These are phyloP conservation scores for Chaetorhynchus papuensis DNA, from an alignment of 2,113 vertebrate genomes.

Conservation along the genomic window DNA sequence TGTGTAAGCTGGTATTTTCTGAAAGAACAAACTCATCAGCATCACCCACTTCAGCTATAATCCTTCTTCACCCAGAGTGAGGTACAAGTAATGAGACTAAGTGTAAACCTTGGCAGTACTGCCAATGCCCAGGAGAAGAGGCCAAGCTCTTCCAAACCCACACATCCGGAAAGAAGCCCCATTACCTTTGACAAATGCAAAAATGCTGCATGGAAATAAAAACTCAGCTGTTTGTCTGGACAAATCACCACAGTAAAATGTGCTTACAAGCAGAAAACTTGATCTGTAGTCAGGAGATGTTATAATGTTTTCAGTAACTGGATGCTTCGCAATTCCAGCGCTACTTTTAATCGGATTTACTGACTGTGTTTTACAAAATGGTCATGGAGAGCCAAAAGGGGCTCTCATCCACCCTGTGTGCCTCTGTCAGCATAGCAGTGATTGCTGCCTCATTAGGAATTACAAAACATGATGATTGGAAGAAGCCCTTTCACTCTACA, in stretches of 20 bases:
- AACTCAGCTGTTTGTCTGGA: neutral
- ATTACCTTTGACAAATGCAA: neutral
- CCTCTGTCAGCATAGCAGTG: neutral
- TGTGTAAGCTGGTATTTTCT: neutral
- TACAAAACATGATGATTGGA: neutral
- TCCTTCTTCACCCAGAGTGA: neutral
- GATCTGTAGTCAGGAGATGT: neutral
- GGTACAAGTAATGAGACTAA: neutral
- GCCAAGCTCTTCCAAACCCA: neutral
- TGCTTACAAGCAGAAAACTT: neutral
- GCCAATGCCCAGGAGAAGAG: neutral
- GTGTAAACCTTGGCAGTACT: neutral
- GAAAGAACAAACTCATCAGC: neutral
- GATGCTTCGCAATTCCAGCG: neutral
- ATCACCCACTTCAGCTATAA: neutral
- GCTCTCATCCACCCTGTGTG: neutral
- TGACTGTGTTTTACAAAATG: neutral
- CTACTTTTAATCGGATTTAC: neutral
- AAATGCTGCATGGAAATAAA: neutral
- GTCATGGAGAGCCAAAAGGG: neutral
- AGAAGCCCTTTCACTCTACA: neutral
- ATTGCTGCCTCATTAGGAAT: neutral
- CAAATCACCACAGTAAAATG: neutral
- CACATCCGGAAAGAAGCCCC: neutral
- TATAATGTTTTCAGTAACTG: neutral